A percentile compares a stretch with the other conserved stretches of the same genome.
phyloP scores from a whole-genome alignment of 2,113 vertebrate genomes.

The Excalfactoria chinensis region DNA sequence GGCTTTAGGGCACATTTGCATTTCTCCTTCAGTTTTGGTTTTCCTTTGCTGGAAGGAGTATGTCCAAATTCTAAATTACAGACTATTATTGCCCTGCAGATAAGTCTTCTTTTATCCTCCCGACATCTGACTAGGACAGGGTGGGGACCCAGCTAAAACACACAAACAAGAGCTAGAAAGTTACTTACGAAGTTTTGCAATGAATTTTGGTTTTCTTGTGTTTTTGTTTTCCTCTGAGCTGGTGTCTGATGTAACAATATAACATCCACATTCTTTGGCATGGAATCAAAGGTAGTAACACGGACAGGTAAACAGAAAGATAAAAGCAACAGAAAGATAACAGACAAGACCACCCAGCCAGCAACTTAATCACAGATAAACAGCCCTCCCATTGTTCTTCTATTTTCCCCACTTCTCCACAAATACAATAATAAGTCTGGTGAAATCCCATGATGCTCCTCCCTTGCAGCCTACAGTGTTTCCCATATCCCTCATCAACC shows the following conservation, averaged over 20 bases:
- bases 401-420: background rate
- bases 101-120: background rate
- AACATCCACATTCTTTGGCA: background rate
- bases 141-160: background rate
- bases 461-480: background rate
- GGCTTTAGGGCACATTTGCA: background rate
- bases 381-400: background rate
- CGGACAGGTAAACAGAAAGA: background rate
- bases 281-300: conserved; percentile 3
- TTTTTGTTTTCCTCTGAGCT: background rate
- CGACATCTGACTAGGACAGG: background rate
- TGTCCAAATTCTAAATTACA: background rate
- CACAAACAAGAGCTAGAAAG: background rate
- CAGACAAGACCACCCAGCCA: background rate
- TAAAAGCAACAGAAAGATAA: background rate
- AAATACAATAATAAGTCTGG: background rate
- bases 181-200: background rate
- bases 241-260: background rate
- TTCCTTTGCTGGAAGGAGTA: background rate
- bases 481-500: background rate
- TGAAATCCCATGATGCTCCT: background rate
- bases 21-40: background rate
- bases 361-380: background rate
- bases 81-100: background rate
- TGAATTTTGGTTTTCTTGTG: background rate